Percentiles rank a stretch among this genome's conserved stretches.
Evolutionary conservation across 2,113 vertebrate species (phyloP).

Genomic region (Vanacampus margaritifer): DNA sequence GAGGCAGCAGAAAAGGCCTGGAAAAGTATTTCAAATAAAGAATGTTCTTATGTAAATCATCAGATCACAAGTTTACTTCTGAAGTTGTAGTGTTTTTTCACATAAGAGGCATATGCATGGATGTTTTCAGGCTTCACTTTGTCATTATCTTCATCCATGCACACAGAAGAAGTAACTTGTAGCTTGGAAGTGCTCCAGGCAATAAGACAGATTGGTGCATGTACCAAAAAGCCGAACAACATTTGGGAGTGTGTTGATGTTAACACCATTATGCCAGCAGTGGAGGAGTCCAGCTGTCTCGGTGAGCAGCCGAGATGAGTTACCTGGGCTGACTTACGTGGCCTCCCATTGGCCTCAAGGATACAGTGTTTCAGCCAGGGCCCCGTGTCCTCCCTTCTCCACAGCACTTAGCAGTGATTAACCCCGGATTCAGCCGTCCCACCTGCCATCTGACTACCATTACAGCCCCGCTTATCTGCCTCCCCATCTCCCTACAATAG

Average conservation of each 20-base stretch:
- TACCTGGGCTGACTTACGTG: constrained; percentile 68
- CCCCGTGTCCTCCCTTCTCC: constrained; percentile 64
- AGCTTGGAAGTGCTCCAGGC: constrained; percentile 63
- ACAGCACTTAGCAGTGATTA: constrained; percentile 82
- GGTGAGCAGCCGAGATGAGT: constrained; percentile 55
- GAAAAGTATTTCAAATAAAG: no score
- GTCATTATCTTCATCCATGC: constrained; percentile 49
- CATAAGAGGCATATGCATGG: constrained; percentile 6
- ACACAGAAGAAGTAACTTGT: constrained; percentile 66
- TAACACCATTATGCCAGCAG: constrained; percentile 57
- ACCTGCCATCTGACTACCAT: constrained; percentile 80
- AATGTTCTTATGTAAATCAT: no score
- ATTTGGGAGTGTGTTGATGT: constrained; percentile 52
- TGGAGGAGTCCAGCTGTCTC: constrained; percentile 53
- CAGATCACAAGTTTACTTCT: no score
- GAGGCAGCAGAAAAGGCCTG: no score
- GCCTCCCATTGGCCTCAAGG: constrained; percentile 56
- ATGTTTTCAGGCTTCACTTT: constrained; percentile 20
- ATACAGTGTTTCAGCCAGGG: constrained; percentile 67
- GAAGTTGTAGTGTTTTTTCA: constrained; percentile 12
- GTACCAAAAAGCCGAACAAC: constrained; percentile 59
- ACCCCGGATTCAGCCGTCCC: constrained; percentile 69
- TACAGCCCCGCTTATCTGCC: constrained; percentile 72
- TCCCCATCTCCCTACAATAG: constrained; percentile 75
- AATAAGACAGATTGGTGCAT: constrained; percentile 53